Percentiles rank a stretch among this genome's conserved stretches.
phyloP scores from a whole-genome alignment of 1,140 invertebrate species.

The Leptinotarsa undecemlineata region DNA sequence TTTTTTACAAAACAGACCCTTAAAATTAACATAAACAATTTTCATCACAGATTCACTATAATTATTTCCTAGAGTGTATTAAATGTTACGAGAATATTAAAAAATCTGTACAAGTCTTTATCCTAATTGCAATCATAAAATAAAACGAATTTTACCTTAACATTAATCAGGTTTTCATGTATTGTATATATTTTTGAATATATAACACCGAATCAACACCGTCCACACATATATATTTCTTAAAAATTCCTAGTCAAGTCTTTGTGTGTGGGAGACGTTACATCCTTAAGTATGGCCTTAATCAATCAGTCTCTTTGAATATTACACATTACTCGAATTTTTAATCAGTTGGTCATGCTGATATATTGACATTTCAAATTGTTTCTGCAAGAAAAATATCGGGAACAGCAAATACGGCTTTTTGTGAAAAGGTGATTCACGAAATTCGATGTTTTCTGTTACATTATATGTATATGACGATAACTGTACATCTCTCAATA shows the following conservation, averaged over 20 bases:
- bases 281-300: slow-evolving; percentile 38
- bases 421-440: no score
- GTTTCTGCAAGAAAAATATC: slow-evolving; percentile 29
- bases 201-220: slow-evolving; percentile 29
- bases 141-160: slow-evolving; percentile 31
- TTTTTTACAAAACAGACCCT: slow-evolving; percentile 22
- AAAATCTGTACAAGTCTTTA: slow-evolving; percentile 41
- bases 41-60: slow-evolving; percentile 45
- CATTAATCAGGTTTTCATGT: slow-evolving; percentile 27
- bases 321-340: slow-evolving; percentile 30
- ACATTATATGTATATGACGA: no score
- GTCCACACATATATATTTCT: slow-evolving; percentile 23
- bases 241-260: slow-evolving; percentile 20
- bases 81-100: slow-evolving; percentile 42
- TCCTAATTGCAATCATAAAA: slow-evolving; percentile 34
- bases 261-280: slow-evolving; percentile 24
- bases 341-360: slow-evolving; percentile 31
- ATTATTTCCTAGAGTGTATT: slow-evolving; percentile 32
- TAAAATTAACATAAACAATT: slow-evolving; percentile 18
- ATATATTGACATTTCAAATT: slow-evolving; percentile 16
- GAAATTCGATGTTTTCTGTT: no score
- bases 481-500: no score
- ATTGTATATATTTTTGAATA: slow-evolving; percentile 1
- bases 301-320: slow-evolving; percentile 35
- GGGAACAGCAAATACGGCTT: no score